Evolutionary conservation across 2,113 vertebrate genomes (phyloP).

Genomic region (Oceanodroma tethys): DNA sequence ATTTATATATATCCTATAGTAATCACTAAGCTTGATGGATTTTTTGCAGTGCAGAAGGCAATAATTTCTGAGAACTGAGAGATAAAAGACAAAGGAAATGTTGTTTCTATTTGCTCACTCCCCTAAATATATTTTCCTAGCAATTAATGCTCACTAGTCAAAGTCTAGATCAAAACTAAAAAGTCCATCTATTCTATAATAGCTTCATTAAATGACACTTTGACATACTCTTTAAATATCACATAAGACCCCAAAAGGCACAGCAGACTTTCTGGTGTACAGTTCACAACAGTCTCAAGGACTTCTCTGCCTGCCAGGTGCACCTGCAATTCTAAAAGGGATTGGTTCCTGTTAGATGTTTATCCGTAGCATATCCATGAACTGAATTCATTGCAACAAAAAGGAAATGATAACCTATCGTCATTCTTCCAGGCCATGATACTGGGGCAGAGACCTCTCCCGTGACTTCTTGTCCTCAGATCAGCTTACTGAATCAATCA

Average conservation of each 20-base stretch:
- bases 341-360: conserved; percentile 47
- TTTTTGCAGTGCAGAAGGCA: not conserved
- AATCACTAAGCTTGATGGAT: not conserved
- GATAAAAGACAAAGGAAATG: not conserved
- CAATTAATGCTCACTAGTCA: not conserved
- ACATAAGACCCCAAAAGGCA: not conserved
- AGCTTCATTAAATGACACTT: not conserved
- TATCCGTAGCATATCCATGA: not conserved
- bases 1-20: not conserved
- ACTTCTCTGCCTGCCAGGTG: not conserved
- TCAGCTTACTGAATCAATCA: conserved; percentile 37
- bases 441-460: conserved; percentile 36
- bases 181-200: not conserved
- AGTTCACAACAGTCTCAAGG: not conserved
- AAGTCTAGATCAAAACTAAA: not conserved
- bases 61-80: not conserved
- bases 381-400: conserved; percentile 26
- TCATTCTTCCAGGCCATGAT: conserved; percentile 32
- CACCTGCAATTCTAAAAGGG: conserved; percentile 18
- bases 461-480: conserved; percentile 8
- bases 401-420: conserved; percentile 37
- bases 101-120: not conserved
- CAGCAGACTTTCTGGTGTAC: not conserved
- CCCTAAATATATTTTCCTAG: not conserved
- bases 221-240: not conserved